Evolutionary conservation across 1,140 invertebrate species (phyloP).

Genomic region (Drosophila pseudoananassae): DNA sequence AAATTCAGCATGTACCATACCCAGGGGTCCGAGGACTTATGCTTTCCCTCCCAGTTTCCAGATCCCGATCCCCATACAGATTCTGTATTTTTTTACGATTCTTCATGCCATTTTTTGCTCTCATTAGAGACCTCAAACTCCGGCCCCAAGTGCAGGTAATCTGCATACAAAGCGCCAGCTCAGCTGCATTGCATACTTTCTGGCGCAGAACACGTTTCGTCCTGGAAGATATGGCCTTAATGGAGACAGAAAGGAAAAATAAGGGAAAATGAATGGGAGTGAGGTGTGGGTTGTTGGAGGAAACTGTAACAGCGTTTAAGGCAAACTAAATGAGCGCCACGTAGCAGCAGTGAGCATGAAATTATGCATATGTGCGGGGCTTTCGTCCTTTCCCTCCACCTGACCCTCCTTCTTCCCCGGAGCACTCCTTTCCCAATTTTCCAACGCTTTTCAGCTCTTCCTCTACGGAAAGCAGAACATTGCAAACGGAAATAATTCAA

Average conservation of each 20-base stretch:
- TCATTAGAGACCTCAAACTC: conserved; percentile 58
- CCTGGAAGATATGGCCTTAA: conserved; percentile 56
- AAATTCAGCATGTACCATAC: conserved; percentile 64
- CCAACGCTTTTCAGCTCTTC: conserved; percentile 15
- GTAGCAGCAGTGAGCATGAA: conserved; percentile 54
- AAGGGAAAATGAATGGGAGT: background rate
- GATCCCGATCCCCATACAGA: conserved; percentile 5
- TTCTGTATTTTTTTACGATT: conserved; percentile 10
- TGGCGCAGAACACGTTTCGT: conserved; percentile 30
- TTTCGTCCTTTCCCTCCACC: conserved; percentile 1
- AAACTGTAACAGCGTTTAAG: conserved; percentile 67
- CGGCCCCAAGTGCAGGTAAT: conserved; percentile 57
- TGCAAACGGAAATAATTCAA: conserved; percentile 78
- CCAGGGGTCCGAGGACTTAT: background rate
- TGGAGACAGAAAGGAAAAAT: conserved; percentile 34
- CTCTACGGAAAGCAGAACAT: conserved; percentile 15
- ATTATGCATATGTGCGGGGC: conserved; percentile 68
- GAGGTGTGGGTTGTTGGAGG: conserved; percentile 2
- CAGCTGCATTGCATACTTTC: conserved; percentile 40
- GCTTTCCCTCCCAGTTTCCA: background rate
- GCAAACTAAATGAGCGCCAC: conserved; percentile 72
- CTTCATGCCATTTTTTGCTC: conserved; percentile 56
- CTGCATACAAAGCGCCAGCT: conserved; percentile 66
- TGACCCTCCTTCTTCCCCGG: background rate
- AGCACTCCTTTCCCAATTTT: conserved; percentile 3